Evolutionary conservation across 2,797 vertebrate genomes (phyloP).

Genomic region (Typhlichthys subterraneus): DNA sequence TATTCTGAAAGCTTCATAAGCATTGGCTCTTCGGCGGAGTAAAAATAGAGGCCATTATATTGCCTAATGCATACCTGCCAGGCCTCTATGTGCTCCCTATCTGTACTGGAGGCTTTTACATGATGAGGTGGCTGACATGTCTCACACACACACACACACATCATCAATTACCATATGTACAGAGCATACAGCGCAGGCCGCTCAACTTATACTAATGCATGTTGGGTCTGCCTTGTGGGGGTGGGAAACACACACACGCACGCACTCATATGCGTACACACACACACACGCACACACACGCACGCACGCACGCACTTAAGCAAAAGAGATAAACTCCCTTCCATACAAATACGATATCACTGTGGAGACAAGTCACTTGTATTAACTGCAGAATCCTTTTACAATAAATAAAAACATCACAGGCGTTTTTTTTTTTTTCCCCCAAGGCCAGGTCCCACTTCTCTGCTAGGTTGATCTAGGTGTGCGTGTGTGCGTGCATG

Average conservation of each 20-base stretch:
- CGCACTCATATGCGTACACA: constrained; percentile 11
- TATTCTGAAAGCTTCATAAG: constrained; percentile 71
- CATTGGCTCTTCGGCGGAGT: constrained; percentile 73
- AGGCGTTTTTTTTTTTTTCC: constrained; percentile 20
- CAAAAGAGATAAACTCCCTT: constrained; percentile 60
- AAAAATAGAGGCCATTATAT: constrained; percentile 78
- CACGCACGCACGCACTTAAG: constrained; percentile 31
- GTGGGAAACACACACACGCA: constrained; percentile 41
- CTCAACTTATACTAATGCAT: constrained; percentile 81
- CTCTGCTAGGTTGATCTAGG: not conserved
- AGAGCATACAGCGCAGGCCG: constrained; percentile 71
- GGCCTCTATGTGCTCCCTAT: constrained; percentile 61
- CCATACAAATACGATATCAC: constrained; percentile 71
- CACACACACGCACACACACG: constrained; percentile 29
- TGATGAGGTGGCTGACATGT: constrained; percentile 82
- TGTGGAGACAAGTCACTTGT: constrained; percentile 67
- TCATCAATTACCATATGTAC: constrained; percentile 82
- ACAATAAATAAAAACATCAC: constrained; percentile 80
- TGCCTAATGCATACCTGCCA: constrained; percentile 76
- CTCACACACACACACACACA: constrained; percentile 65
- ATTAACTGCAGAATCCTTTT: constrained; percentile 74
- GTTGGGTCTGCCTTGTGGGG: constrained; percentile 76
- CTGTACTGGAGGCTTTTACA: constrained; percentile 79
- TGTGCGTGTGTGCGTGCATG: constrained; percentile 2
- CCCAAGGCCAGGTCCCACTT: constrained; percentile 15